Evolutionary conservation across 1,140 invertebrate genomes (phyloP).

Genomic region (Streblospio benedicti): DNA sequence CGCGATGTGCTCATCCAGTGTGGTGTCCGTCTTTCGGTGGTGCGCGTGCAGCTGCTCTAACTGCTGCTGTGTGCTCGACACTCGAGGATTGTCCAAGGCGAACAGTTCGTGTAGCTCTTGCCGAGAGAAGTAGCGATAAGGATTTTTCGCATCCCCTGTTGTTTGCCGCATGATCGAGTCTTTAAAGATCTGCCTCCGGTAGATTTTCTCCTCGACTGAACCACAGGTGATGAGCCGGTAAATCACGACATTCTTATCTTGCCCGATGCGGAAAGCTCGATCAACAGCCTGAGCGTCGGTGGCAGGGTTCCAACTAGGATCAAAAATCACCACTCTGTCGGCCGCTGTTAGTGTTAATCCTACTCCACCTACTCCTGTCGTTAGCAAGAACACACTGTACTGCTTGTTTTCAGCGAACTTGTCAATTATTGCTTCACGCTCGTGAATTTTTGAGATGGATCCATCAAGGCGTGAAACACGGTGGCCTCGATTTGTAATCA

Average conservation of each 20-base stretch:
- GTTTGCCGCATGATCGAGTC: constrained; percentile 47
- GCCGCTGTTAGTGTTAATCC: constrained; percentile 51
- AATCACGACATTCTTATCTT: constrained; percentile 49
- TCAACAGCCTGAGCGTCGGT: constrained; percentile 53
- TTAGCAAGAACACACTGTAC: constrained; percentile 46
- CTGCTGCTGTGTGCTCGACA: constrained; percentile 46
- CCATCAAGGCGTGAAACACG: constrained; percentile 46
- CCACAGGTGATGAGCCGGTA: constrained; percentile 51
- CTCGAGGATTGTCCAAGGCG: constrained; percentile 35
- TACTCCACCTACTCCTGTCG: constrained; percentile 51
- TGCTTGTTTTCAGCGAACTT: constrained; percentile 42
- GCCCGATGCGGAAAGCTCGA: constrained; percentile 49
- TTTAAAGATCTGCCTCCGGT: constrained; percentile 49
- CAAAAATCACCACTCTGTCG: constrained; percentile 50
- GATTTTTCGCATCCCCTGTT: constrained; percentile 39
- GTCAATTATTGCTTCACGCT: constrained; percentile 42
- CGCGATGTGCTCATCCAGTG: constrained; percentile 43
- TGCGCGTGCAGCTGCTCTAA: constrained; percentile 41
- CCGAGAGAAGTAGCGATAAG: constrained; percentile 47
- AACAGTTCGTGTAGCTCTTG: constrained; percentile 46
- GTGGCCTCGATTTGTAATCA: constrained; percentile 38
- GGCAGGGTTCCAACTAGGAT: constrained; percentile 53
- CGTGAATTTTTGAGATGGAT: constrained; percentile 35
- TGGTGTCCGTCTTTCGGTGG: constrained; percentile 30
- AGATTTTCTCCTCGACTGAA: constrained; percentile 53